A percentile compares a stretch with the other conserved stretches of the same genome.
phyloP scores from a whole-genome alignment of 2,888 invertebrate species.

The Acanthosepion pharaonis region DNA sequence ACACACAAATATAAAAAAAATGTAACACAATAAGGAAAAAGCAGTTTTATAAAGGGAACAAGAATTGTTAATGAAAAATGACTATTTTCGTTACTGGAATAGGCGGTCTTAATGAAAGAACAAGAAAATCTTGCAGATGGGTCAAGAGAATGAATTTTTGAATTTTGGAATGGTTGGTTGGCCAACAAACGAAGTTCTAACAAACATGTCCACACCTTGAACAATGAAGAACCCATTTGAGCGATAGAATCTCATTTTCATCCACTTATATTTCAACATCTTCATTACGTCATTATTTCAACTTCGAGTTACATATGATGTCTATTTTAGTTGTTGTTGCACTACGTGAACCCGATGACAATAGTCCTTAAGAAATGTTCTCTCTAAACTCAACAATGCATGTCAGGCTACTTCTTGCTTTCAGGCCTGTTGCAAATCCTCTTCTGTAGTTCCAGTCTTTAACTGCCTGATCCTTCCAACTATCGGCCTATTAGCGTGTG shows the following conservation, averaged over 20 bases:
- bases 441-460: too few relatives aligned
- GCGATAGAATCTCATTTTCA: background rate
- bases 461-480: too few relatives aligned
- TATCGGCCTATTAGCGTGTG: too few relatives aligned
- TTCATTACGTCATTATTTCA: too few relatives aligned
- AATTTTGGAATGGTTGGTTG: background rate
- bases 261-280: background rate
- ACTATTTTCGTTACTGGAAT: background rate
- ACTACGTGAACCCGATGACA: too few relatives aligned
- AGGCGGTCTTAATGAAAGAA: background rate
- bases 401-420: too few relatives aligned
- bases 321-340: too few relatives aligned
- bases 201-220: background rate
- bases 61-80: background rate
- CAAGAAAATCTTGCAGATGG: background rate
- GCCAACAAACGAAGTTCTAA: constrained; percentile 9
- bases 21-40: background rate
- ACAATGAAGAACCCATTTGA: constrained; percentile 33
- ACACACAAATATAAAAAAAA: background rate
- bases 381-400: too few relatives aligned
- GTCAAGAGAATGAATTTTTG: background rate
- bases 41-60: background rate
- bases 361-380: too few relatives aligned
- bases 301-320: too few relatives aligned
- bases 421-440: too few relatives aligned